phyloP scores from a whole-genome alignment of 2,888 invertebrate species.

The Macropis europaea region DNA sequence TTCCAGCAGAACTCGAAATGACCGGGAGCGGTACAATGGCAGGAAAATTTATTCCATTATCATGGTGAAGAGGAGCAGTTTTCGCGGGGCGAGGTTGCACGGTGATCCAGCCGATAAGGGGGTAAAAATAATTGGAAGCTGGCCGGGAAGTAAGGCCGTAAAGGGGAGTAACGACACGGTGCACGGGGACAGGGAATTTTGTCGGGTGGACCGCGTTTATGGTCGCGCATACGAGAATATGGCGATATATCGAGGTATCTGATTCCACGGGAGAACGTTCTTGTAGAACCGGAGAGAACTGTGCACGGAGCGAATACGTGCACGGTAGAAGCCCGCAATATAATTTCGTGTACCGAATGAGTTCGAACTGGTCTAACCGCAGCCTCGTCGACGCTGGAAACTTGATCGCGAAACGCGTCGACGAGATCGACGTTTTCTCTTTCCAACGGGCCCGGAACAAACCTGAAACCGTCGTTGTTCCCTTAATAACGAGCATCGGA shows the following conservation, averaged over 20 bases:
- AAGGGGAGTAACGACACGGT: neutral
- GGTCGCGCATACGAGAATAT: neutral
- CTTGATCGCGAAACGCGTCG: constrained; percentile 18
- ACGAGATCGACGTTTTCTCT: constrained; percentile 20
- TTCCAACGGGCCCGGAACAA: neutral
- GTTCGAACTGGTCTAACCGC: constrained; percentile 26
- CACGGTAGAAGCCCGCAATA: constrained; percentile 13
- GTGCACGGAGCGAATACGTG: constrained; percentile 28
- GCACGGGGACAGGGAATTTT: constrained; percentile 1
- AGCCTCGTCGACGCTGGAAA: constrained; percentile 18
- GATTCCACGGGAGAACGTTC: constrained; percentile 15
- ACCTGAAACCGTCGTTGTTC: neutral
- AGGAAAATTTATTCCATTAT: constrained; percentile 33
- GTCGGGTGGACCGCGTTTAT: constrained; percentile 6
- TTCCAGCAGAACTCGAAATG: too few relatives aligned
- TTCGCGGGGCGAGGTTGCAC: too few relatives aligned
- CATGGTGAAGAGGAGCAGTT: neutral
- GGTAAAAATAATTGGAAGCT: constrained; percentile 17
- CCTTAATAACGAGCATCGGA: constrained; percentile 1
- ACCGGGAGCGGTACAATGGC: too few relatives aligned
- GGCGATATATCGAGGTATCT: constrained; percentile 26
- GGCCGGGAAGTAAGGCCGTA: neutral
- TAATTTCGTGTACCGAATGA: constrained; percentile 35
- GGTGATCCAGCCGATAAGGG: constrained; percentile 26
- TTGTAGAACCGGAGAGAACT: neutral